Conservation (phyloP, 2,113 vertebrate species). For the Telmatochromis sp. region DNA sequence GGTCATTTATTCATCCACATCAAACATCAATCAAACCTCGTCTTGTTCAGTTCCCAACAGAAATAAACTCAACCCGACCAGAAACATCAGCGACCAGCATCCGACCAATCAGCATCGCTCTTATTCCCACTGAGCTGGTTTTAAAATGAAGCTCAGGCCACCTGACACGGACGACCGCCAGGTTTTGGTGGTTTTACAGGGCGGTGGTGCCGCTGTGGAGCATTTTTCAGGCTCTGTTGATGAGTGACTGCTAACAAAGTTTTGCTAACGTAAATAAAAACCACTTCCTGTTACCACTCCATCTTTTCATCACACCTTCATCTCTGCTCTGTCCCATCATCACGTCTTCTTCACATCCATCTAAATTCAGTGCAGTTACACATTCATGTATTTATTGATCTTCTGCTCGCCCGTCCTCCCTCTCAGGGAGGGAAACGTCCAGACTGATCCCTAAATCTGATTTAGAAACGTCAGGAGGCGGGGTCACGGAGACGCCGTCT, state of each 20-base stretch:
- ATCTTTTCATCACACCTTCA: background rate
- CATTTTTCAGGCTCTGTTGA: background rate
- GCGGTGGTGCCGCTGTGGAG: background rate
- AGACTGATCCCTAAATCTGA: background rate
- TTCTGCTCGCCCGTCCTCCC: rapidly evolving
- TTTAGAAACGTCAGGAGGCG: background rate
- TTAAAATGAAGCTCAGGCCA: background rate
- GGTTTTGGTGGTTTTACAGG: background rate
- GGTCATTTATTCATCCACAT: background rate
- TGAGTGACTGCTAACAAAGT: background rate
- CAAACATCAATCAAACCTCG: background rate
- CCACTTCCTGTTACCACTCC: background rate
- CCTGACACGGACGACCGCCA: rapidly evolving
- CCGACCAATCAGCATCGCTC: background rate
- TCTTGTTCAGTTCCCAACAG: background rate
- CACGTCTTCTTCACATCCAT: rapidly evolving
- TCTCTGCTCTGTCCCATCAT: background rate
- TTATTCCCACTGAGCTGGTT: background rate
- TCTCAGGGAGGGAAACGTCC: background rate
- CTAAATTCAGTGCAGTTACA: background rate
- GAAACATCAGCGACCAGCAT: background rate
- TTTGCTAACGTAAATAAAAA: background rate
- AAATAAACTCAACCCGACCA: rapidly evolving
- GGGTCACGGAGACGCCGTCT: background rate
- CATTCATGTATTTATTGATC: background rate